These are phyloP conservation scores for Selenia dentaria DNA, from an alignment of 2,888 invertebrate species.

Conservation along the genomic window DNA sequence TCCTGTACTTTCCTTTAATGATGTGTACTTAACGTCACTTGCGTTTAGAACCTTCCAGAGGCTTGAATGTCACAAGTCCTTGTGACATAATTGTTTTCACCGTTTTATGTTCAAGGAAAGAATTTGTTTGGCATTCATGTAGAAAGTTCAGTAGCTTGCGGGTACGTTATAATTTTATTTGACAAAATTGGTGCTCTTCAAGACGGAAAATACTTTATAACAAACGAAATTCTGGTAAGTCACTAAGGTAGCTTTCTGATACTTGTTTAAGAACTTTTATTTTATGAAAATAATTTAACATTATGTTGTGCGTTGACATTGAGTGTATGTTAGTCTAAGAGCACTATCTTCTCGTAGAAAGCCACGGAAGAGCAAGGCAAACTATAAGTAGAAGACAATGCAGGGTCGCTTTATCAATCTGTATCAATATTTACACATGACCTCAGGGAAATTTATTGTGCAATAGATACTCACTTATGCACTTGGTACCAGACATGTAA, in stretches of 20 bases:
- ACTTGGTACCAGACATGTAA: not conserved
- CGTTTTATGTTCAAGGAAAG: constrained; percentile 2
- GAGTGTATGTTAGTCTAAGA: no score
- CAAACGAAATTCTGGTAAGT: no score
- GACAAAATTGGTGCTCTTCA: no score
- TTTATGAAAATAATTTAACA: no score
- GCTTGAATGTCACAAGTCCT: constrained; percentile 12
- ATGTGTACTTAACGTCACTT: constrained; percentile 41
- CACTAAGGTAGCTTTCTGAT: no score
- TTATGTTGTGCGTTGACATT: no score
- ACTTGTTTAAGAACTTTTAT: no score
- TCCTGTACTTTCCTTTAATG: constrained; percentile 44
- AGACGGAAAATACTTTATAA: no score
- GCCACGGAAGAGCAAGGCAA: constrained; percentile 45
- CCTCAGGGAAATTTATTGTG: constrained; percentile 56
- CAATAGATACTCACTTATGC: not conserved
- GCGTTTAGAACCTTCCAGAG: constrained; percentile 32
- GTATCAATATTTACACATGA: constrained; percentile 62
- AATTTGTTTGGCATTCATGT: not conserved
- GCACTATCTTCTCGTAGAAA: constrained; percentile 14
- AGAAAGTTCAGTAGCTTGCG: not conserved
- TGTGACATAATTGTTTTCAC: constrained; percentile 14
- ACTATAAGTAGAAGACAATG: constrained; percentile 52
- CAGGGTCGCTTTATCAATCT: constrained; percentile 65
- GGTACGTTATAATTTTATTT: not conserved